Conservation (phyloP, 1,140 invertebrate genomes). For the Calosoma granatense region DNA sequence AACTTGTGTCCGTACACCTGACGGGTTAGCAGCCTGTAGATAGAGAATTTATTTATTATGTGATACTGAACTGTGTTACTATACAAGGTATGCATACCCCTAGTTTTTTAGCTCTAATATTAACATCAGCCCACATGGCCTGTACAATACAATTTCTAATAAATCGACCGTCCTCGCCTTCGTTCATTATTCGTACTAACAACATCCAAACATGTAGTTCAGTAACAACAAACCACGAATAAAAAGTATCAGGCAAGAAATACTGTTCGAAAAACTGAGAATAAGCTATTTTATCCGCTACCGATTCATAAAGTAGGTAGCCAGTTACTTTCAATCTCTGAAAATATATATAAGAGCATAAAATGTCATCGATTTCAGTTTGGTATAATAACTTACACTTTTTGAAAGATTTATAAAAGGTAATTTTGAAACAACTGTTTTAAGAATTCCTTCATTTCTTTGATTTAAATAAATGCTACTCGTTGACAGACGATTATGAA, state of each 20-base stretch:
- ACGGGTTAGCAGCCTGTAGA: conserved; percentile 44
- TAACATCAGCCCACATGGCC: conserved; percentile 74
- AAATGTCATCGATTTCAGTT: conserved; percentile 16
- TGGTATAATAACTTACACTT: conserved; percentile 15
- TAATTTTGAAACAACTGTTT: conserved; percentile 9
- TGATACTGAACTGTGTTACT: background rate
- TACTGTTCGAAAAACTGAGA: conserved; percentile 52
- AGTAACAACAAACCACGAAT: conserved; percentile 73
- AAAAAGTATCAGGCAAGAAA: conserved; percentile 65
- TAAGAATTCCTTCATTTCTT: conserved; percentile 2
- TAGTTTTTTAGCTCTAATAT: conserved; percentile 55
- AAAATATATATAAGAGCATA: no score
- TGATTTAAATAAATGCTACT: background rate
- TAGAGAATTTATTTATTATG: background rate
- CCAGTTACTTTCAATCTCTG: conserved; percentile 47
- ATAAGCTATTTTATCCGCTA: conserved; percentile 51
- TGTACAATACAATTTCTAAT: conserved; percentile 64
- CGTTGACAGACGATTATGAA: background rate
- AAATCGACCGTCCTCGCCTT: conserved; percentile 56
- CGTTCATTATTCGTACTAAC: conserved; percentile 62
- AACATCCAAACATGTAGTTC: conserved; percentile 82
- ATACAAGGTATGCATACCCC: conserved; percentile 50
- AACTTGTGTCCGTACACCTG: conserved; percentile 45
- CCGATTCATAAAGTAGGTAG: conserved; percentile 51
- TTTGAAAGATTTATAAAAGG: conserved; percentile 14